Evolutionary conservation across 2,888 invertebrate genomes (phyloP), one percentile per base, ranked within the genome.

Genomic region (Drosophila maculinotata): DNA sequence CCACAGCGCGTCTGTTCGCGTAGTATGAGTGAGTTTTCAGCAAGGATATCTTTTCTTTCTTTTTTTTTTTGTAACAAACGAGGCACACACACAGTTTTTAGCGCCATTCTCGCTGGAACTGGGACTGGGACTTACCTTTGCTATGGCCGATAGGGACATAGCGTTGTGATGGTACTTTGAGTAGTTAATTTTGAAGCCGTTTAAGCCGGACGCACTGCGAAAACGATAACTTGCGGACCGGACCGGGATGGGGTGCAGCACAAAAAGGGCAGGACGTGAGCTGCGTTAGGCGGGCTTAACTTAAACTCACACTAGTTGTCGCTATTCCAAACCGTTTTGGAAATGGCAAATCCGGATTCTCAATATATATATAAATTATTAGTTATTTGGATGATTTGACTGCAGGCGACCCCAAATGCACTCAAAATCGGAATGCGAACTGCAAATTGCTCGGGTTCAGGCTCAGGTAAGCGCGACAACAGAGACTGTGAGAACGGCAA

Each of bases 101-200:
- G 71, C 71, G 71, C 54, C 58, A 62, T 53, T 52, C 56, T 30
- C 52, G 36, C 42, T 65, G 52, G 45, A n/a, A 20, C 20, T 31
- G 45, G 4, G 6, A n/a, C n/a, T 10, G n/a, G n/a, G 42, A 85
- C 90, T 92, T 93, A 94, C 94, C 94, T 94, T 94, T 87, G 94
- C 94, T 93, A 94, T 92, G 90, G 92, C 93, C 91, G 94, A 92
- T 65, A 92, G 89, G 89, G 92, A 93, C 92, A 93, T 93, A 91
- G 93, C 93, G 90, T 93, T 93, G 92, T 93, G 94, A 91, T 93
- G 94, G 91, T 94, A 94, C 93, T 94, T 94, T 82, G 93, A 93
- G 92, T 93, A 94, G 92, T 92, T 93, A 93, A 94, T 94, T 93
- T 94, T 94, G 93, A 89, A 88, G 91, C 90, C 90, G 90, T 91